Percentiles rank a stretch among this genome's conserved stretches.
These are phyloP conservation scores for Capitulum mitella DNA, from an alignment of 2,888 invertebrate species.

Conservation along the genomic window DNA sequence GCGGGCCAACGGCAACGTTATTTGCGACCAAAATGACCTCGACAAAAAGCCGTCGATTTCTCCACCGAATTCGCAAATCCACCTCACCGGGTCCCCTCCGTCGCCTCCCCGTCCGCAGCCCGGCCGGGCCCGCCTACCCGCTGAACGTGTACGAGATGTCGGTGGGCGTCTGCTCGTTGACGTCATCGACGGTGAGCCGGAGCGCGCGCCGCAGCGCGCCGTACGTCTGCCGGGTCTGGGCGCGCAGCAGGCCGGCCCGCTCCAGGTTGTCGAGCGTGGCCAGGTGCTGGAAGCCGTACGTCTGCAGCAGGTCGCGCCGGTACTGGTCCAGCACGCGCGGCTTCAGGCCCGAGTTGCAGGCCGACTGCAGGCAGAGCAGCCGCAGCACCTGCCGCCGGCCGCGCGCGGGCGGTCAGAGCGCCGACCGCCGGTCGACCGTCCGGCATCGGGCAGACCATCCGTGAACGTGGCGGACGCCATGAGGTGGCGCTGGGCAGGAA, in stretches of 20 bases:
- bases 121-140: slow-evolving; percentile 46
- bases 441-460: too few species aligned
- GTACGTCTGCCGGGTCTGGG: slow-evolving; percentile 53
- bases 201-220: slow-evolving; percentile 44
- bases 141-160: slow-evolving; percentile 89
- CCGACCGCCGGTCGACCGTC: too few species aligned
- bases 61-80: too few species aligned
- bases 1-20: too few species aligned
- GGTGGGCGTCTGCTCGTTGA: slow-evolving; percentile 68
- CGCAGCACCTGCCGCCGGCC: slow-evolving; percentile 70
- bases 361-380: slow-evolving; percentile 85
- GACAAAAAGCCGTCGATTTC: too few species aligned
- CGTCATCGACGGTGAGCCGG: slow-evolving; percentile 74
- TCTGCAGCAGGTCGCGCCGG: slow-evolving; percentile 65
- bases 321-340: slow-evolving; percentile 72
- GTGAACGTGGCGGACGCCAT: too few species aligned
- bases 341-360: slow-evolving; percentile 86
- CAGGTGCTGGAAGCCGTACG: slow-evolving; percentile 78
- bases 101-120: neutral
- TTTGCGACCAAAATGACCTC: too few species aligned
- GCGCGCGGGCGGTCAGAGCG: too few species aligned
- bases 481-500: too few species aligned
- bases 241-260: slow-evolving; percentile 69
- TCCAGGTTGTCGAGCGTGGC: slow-evolving; percentile 77
- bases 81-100: too few species aligned